Percentiles rank a stretch among this genome's conserved stretches.
phyloP scores from a whole-genome alignment of 2,888 invertebrate species.

The Pollenia angustigena region DNA sequence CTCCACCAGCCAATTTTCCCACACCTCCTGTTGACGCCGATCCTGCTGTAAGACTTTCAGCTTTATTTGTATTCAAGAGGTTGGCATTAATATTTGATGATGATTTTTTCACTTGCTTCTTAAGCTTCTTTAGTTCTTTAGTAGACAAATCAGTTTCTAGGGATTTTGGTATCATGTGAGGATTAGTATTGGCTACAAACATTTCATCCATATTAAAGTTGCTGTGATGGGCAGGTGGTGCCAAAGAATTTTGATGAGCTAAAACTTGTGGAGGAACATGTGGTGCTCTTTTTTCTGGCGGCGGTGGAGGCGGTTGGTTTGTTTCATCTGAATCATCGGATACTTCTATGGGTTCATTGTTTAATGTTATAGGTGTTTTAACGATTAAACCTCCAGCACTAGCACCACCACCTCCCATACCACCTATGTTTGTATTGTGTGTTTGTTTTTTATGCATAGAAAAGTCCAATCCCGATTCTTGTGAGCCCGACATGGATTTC shows the following conservation, averaged over 20 bases:
- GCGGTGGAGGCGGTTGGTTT: constrained; percentile 45
- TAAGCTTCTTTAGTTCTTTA: constrained; percentile 67
- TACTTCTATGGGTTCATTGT: constrained; percentile 80
- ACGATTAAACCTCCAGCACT: constrained; percentile 31
- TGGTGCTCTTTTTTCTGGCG: constrained; percentile 6
- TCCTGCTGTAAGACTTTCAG: constrained; percentile 20
- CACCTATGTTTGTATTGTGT: constrained; percentile 22
- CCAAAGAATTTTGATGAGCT: constrained; percentile 6
- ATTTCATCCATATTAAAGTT: constrained; percentile 71
- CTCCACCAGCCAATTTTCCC: constrained; percentile 80
- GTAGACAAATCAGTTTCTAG: constrained; percentile 53
- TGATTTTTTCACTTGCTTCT: constrained; percentile 67
- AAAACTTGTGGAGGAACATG: neutral
- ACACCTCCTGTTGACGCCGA: constrained; percentile 45
- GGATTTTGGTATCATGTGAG: constrained; percentile 25
- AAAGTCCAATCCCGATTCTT: constrained; percentile 63
- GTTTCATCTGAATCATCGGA: constrained; percentile 80
- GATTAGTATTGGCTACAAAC: constrained; percentile 60
- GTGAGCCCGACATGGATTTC: constrained; percentile 31
- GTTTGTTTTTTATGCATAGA: constrained; percentile 65
- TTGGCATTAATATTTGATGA: constrained; percentile 40
- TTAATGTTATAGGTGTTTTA: constrained; percentile 75
- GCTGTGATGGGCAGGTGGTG: neutral
- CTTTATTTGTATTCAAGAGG: constrained; percentile 51
- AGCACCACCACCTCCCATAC: neutral